These are phyloP conservation scores for Pipra filicauda DNA, from an alignment of 2,113 vertebrate genomes.

Conservation along the genomic window DNA sequence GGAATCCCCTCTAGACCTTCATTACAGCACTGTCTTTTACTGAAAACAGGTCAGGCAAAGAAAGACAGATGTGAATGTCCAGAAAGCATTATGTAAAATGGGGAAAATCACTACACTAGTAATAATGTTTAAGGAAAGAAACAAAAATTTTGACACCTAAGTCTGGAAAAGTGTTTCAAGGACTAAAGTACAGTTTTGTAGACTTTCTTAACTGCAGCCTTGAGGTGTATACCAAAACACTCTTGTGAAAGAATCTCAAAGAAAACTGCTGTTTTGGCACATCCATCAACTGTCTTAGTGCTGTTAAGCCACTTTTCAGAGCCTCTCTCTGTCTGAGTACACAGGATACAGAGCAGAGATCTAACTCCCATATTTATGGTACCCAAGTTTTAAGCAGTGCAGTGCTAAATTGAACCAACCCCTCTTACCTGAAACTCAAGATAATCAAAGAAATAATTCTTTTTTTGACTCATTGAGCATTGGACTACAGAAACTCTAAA, in stretches of 20 bases:
- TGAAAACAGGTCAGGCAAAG: neutral
- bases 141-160: neutral
- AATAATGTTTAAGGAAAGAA: neutral
- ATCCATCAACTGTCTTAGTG: neutral
- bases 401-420: neutral
- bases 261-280: neutral
- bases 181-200: neutral
- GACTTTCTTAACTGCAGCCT: neutral
- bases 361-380: rapidly evolving
- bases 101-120: neutral
- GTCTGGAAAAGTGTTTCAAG: neutral
- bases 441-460: neutral
- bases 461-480: neutral
- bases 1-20: neutral
- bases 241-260: neutral
- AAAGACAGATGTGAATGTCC: neutral
- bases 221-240: neutral
- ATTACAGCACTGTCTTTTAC: neutral
- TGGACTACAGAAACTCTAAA: neutral
- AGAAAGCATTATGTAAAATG: neutral
- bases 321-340: neutral
- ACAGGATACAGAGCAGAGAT: neutral
- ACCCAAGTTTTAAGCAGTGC: neutral
- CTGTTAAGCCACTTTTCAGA: neutral
- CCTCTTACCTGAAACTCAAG: neutral